These are phyloP conservation scores for Sipunculus nudus DNA, from an alignment of 2,888 invertebrate genomes.

Conservation along the genomic window DNA sequence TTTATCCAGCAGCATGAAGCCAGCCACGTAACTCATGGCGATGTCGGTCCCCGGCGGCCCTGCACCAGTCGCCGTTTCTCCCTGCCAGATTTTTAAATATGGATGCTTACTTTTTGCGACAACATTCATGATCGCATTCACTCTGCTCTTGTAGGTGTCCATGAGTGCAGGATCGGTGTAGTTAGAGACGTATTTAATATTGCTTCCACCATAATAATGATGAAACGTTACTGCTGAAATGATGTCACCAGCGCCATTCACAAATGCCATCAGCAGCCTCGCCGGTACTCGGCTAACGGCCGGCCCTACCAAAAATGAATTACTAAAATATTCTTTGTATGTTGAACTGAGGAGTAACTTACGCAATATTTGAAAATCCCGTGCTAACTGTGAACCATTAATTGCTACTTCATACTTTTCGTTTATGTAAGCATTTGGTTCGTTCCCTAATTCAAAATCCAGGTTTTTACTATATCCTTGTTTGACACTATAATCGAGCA, in stretches of 20 bases:
- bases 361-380: constrained; percentile 8
- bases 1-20: constrained; percentile 80
- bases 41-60: constrained; percentile 78
- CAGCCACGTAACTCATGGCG: constrained; percentile 74
- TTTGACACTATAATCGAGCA: constrained; percentile 4
- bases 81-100: constrained; percentile 70
- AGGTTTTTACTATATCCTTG: constrained; percentile 4
- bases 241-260: constrained; percentile 58
- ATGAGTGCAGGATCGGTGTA: constrained; percentile 75
- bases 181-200: constrained; percentile 71
- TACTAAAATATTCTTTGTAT: not conserved
- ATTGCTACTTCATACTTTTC: too few relatives aligned
- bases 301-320: constrained; percentile 7
- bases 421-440: constrained; percentile 10
- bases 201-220: constrained; percentile 72
- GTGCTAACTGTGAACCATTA: constrained; percentile 8
- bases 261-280: too few relatives aligned
- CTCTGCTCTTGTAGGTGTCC: constrained; percentile 72
- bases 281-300: too few relatives aligned
- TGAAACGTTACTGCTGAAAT: constrained; percentile 76
- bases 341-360: too few relatives aligned
- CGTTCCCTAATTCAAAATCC: constrained; percentile 21
- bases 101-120: constrained; percentile 18
- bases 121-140: constrained; percentile 49
- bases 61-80: constrained; percentile 78